Percentiles rank a stretch among this genome's conserved stretches.
Evolutionary conservation across 2,113 vertebrate species (phyloP).

Genomic region (Nothoprocta perdicaria): DNA sequence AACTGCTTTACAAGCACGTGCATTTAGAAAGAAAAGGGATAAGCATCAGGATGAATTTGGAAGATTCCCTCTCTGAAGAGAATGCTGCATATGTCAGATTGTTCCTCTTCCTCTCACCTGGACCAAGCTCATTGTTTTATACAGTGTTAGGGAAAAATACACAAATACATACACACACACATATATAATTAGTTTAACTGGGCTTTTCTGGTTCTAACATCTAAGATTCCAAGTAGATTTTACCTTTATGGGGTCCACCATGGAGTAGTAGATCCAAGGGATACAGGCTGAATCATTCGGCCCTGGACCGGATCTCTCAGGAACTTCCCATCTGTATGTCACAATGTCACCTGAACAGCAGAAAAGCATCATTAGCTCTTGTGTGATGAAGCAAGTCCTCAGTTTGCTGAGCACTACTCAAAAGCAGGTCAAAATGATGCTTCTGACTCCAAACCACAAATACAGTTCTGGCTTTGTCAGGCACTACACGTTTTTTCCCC

Average conservation of each 20-base stretch:
- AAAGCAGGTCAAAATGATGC: not conserved
- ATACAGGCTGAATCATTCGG: conserved; percentile 79
- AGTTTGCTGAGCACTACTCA: not conserved
- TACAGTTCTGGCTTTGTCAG: not conserved
- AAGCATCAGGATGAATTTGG: not conserved
- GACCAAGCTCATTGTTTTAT: not conserved
- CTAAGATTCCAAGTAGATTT: not conserved
- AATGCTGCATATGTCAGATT: not conserved
- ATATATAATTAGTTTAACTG: not conserved
- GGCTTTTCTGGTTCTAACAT: not conserved
- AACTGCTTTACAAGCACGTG: not conserved
- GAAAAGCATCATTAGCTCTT: not conserved
- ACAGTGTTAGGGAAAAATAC: not conserved
- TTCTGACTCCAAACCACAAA: not conserved
- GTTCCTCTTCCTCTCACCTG: not conserved
- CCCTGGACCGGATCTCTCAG: conserved; percentile 79
- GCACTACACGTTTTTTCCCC: not conserved
- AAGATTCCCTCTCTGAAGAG: not conserved
- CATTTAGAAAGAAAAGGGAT: not conserved
- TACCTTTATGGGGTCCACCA: conserved; percentile 81
- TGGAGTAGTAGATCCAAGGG: conserved; percentile 82
- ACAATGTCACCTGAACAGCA: conserved; percentile 73
- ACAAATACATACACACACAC: no score
- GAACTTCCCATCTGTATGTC: conserved; percentile 78
- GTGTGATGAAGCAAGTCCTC: not conserved